Conservation (phyloP, 1,140 invertebrate genomes). For the Orchestia grillus region DNA sequence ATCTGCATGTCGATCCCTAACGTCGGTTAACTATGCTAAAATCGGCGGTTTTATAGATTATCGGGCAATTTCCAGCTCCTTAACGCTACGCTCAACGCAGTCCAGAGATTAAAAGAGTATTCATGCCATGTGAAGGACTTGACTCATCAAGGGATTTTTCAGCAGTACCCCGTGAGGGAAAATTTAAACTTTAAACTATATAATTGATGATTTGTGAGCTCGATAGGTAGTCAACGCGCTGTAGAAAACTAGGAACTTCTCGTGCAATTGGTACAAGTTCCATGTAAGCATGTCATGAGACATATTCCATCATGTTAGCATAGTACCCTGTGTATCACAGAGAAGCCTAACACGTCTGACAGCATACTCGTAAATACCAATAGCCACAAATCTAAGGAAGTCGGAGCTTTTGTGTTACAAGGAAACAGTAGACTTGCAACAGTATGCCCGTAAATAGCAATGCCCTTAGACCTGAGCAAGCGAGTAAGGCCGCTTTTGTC, state of each 20-base stretch:
- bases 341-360: not conserved
- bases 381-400: not conserved
- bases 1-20: too few species aligned
- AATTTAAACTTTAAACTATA: too few species aligned
- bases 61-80: too few species aligned
- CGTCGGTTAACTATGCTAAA: too few species aligned
- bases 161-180: too few species aligned
- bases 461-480: not conserved
- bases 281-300: too few species aligned
- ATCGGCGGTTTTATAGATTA: too few species aligned
- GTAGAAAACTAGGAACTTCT: not conserved
- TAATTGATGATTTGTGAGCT: too few species aligned
- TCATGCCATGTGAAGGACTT: too few species aligned
- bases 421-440: not conserved
- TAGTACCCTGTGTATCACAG: not conserved
- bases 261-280: not conserved
- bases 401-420: not conserved
- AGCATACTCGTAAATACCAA: not conserved
- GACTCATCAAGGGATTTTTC: too few species aligned
- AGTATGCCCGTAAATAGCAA: not conserved
- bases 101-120: too few species aligned
- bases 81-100: too few species aligned
- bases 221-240: not conserved
- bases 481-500: not conserved
- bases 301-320: not conserved